Evolutionary conservation across 2,888 invertebrate genomes (phyloP), one percentile per base, ranked within the genome.

Genomic region (Lomographa bimaculata): DNA sequence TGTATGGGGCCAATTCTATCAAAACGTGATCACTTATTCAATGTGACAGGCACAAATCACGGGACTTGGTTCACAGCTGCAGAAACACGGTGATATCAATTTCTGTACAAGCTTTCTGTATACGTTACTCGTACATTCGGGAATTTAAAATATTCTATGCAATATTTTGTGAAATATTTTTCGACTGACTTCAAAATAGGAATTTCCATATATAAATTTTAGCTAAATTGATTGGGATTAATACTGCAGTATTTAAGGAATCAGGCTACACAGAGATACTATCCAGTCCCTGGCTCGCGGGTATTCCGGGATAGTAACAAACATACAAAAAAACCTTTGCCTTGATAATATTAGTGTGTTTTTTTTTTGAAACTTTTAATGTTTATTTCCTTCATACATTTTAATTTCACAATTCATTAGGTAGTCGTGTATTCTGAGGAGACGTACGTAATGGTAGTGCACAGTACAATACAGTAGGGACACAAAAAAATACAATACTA

Each of bases 1-100:
- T n/a, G n/a, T n/a, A n/a, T n/a, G n/a, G n/a, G n/a, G 20, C 8
- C 19, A 3, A 26, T 21, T 20, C 7, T 21, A 16, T 6, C 34
- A 42, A 46, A 54, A 41, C 40, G 34, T 54, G 24, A 8, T 49
- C 52, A 49, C 11, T 38, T 38, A 26, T 34, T 59, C 47, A 53
- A 34, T 45, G 25, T 23, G 25, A 29, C 32, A 35, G 46, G 40
- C 56, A 53, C 60, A 57, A 57, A 64, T 66, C 63, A 61, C 53
- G 46, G 46, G 67, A 55, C 66, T 64, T 39, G 39, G 40, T 23
- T 45, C 54, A 30, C 75, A 73, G 64, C 63, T 75, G 74, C 14
- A 14, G 14, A 3, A 54, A 64, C 60, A 61, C 52, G 46, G 30
- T 10, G 14, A 30, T 36, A 36, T 36, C 40, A 30, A 30, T 27